Base-by-base conservation (phyloP, 2,888 invertebrate species). In the Cantharis lateralis region DNA sequence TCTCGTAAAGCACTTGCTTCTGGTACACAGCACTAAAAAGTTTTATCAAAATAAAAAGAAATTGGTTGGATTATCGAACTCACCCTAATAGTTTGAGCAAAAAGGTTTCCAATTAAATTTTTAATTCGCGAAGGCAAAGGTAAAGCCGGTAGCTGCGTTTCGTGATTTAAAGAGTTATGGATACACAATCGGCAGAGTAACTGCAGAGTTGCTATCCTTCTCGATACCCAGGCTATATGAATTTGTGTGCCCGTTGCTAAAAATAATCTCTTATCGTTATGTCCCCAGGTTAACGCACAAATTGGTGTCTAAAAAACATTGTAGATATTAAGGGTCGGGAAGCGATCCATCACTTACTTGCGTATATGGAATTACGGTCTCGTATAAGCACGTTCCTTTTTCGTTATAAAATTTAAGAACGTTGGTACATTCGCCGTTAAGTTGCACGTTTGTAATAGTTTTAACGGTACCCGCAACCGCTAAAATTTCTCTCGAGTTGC, bases 251-350 rank as follows among this genome's bases (percentile, higher is more conserved):
- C 98, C 3, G 96, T 96, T 4, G 96, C 96, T 78, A 99, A 93
- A 88, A 99, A 98, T 81, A 99, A 90, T 26, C 99, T 91, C 82
- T 96, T 95, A 87, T 98, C 99, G 87, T 98, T 98, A 90, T 99
- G 98, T 26, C 98, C 99, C 99, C 99, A 99, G 10, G 98, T 98
- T 85, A 99, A 90, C 1, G 98, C 97, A 70, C 97, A 95, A 72
- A 98, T 95, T 5, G 94, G 93, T 81, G 94, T 92, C 95, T 95
- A 85, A 73, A 87, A 88, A 74, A 13, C 20, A 28, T 7, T 15
- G 15, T 15, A 11, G n/a, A 15, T 13, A 15, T 28, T 15, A 16
- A 69, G 26, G 15, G 15, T n/a, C 13, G 20, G 32, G 28, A 75
- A 15, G 20, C 26, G 15, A 24, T 72, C 15, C 13, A 10, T 7